Percentiles rank a stretch among this genome's conserved stretches.
phyloP scores from a whole-genome alignment of 2,797 vertebrate species.

The Siniperca obscura region DNA sequence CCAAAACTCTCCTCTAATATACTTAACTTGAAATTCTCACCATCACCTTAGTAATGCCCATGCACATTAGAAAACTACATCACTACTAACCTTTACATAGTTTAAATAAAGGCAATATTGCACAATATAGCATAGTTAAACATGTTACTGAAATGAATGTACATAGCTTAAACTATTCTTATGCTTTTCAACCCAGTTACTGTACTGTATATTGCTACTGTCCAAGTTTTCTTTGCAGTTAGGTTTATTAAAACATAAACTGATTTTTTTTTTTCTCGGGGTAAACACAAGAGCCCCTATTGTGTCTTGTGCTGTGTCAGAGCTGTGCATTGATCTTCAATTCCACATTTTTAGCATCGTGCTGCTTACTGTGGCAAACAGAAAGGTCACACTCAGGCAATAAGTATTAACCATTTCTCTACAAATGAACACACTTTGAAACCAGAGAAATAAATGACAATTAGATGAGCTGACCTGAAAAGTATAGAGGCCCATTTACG shows the following conservation, averaged over 20 bases:
- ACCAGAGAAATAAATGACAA: background rate
- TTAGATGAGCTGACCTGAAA: background rate
- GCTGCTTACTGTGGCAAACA: constrained; percentile 40
- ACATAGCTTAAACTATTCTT: constrained; percentile 44
- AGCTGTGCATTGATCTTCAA: constrained; percentile 46
- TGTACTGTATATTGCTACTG: constrained; percentile 43
- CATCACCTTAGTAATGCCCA: constrained; percentile 31
- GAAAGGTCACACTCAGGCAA: constrained; percentile 23
- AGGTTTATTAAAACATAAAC: constrained; percentile 42
- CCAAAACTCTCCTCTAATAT: background rate
- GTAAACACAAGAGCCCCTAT: constrained; percentile 31
- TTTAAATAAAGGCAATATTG: constrained; percentile 75
- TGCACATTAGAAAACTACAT: constrained; percentile 44
- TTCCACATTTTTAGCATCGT: constrained; percentile 16
- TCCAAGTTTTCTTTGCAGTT: constrained; percentile 30
- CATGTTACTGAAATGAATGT: constrained; percentile 48
- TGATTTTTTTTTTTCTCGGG: constrained; percentile 9
- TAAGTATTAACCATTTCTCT: constrained; percentile 10
- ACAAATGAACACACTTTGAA: constrained; percentile 15
- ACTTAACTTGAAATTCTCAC: constrained; percentile 15
- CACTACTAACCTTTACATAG: constrained; percentile 33
- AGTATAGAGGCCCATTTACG: background rate
- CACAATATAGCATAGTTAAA: constrained; percentile 67
- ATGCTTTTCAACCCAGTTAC: constrained; percentile 35
- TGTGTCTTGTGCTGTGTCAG: constrained; percentile 43